phyloP scores from a whole-genome alignment of 2,888 invertebrate genomes.

The Archaeoteleia sp. region DNA sequence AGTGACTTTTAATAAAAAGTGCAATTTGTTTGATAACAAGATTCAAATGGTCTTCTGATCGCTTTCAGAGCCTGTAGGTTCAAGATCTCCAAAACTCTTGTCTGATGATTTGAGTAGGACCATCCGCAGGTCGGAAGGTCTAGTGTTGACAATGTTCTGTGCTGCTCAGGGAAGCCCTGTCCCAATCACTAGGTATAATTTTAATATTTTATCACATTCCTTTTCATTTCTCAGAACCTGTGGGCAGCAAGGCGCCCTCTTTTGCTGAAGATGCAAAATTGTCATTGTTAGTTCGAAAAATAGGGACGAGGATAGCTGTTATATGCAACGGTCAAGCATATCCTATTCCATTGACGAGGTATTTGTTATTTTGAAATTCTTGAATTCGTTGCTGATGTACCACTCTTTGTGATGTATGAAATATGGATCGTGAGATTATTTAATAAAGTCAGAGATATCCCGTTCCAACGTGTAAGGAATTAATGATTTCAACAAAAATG shows the following conservation, averaged over 20 bases:
- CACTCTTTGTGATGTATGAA: too few species aligned
- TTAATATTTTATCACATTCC: too few species aligned
- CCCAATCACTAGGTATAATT: slow-evolving; percentile 82
- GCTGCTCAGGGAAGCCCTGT: slow-evolving; percentile 84
- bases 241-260: slow-evolving; percentile 78
- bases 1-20: too few species aligned
- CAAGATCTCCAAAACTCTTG: slow-evolving; percentile 79
- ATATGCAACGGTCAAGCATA: slow-evolving; percentile 77
- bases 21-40: neutral
- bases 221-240: too few species aligned
- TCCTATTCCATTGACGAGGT: slow-evolving; percentile 76
- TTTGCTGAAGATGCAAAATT: slow-evolving; percentile 78
- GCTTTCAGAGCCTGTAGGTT: slow-evolving; percentile 75
- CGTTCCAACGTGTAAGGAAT: slow-evolving; percentile 70
- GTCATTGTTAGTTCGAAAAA: slow-evolving; percentile 66
- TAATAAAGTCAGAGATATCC: too few species aligned
- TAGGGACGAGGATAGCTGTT: slow-evolving; percentile 70
- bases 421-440: too few species aligned
- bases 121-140: slow-evolving; percentile 76
- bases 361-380: slow-evolving; percentile 51
- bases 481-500: neutral
- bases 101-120: slow-evolving; percentile 78
- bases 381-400: slow-evolving; percentile 1
- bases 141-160: slow-evolving; percentile 78
- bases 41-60: slow-evolving; percentile 2